Conservation (phyloP, 2,797 vertebrate species). For the Neostethus bicornis region DNA sequence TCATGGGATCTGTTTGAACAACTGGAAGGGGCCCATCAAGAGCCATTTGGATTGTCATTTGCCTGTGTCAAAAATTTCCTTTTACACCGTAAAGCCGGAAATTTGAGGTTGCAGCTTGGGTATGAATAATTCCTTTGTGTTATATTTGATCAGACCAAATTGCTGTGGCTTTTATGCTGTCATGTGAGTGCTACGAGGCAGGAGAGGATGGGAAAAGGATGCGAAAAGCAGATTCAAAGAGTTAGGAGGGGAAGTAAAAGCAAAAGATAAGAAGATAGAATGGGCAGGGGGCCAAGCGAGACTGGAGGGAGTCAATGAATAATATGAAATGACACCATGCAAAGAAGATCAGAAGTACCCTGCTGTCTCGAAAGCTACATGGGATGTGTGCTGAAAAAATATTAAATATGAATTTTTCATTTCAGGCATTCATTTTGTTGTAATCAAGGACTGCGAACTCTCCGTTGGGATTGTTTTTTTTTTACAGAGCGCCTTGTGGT, state of each 20-base stretch:
- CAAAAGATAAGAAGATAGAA: slow-evolving; percentile 42
- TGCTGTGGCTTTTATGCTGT: slow-evolving; percentile 5
- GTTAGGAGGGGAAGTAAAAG: slow-evolving; percentile 39
- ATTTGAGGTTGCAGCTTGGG: not conserved
- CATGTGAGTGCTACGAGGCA: slow-evolving; percentile 29
- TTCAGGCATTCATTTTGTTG: slow-evolving; percentile 32
- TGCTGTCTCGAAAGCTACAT: slow-evolving; percentile 40
- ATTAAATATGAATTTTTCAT: slow-evolving; percentile 25
- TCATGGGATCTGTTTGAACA: not conserved
- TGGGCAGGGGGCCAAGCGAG: slow-evolving; percentile 33
- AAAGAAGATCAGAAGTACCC: slow-evolving; percentile 56
- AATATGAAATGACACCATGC: slow-evolving; percentile 54
- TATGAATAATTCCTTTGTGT: slow-evolving; percentile 40
- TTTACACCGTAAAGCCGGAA: slow-evolving; percentile 8
- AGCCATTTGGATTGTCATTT: slow-evolving; percentile 22
- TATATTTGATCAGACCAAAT: slow-evolving; percentile 28
- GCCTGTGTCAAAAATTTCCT: slow-evolving; percentile 9
- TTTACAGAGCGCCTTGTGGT: not conserved
- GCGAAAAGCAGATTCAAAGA: slow-evolving; percentile 38
- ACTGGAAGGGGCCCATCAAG: slow-evolving; percentile 6
- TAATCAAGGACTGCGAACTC: slow-evolving; percentile 21
- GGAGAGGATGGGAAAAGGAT: slow-evolving; percentile 26
- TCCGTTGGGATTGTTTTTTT: slow-evolving; percentile 10
- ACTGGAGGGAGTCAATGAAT: slow-evolving; percentile 46
- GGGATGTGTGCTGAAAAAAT: slow-evolving; percentile 17